These are phyloP conservation scores for Eretmocerus hayati DNA, from an alignment of 2,888 invertebrate genomes.

Conservation along the genomic window DNA sequence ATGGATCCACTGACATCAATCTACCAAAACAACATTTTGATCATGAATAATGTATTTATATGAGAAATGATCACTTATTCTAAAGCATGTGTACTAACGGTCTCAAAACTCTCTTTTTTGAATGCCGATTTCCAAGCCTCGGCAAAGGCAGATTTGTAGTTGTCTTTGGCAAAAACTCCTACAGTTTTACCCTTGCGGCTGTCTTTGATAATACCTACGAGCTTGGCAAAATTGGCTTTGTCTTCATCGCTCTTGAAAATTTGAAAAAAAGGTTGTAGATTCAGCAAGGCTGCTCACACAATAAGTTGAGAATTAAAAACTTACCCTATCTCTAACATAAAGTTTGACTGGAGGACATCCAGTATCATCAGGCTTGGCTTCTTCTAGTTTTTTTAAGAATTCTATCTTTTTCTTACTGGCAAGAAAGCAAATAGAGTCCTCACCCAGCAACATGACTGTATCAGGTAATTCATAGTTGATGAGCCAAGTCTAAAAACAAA, in stretches of 20 bases:
- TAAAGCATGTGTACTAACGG: slow-evolving; percentile 49
- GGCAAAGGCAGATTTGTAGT: slow-evolving; percentile 88
- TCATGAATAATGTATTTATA: slow-evolving; percentile 1
- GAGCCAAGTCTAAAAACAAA: slow-evolving; percentile 74
- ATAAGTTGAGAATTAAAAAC: slow-evolving; percentile 30
- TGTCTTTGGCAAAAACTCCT: slow-evolving; percentile 90
- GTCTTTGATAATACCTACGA: slow-evolving; percentile 74
- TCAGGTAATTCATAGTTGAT: slow-evolving; percentile 96
- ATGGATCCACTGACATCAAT: slow-evolving; percentile 78
- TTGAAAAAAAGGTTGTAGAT: no score
- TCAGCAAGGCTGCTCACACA: not conserved
- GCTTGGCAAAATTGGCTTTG: slow-evolving; percentile 64
- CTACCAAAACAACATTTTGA: slow-evolving; percentile 31
- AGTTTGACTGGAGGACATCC: slow-evolving; percentile 80
- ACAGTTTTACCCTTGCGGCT: slow-evolving; percentile 83
- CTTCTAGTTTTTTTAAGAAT: slow-evolving; percentile 85
- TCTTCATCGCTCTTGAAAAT: slow-evolving; percentile 75
- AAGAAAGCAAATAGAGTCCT: slow-evolving; percentile 78
- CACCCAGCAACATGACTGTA: slow-evolving; percentile 85
- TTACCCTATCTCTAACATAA: slow-evolving; percentile 82
- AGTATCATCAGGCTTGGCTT: slow-evolving; percentile 67
- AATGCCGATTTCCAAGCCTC: slow-evolving; percentile 80
- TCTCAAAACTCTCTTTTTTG: slow-evolving; percentile 73
- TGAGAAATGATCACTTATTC: not conserved
- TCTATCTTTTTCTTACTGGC: slow-evolving; percentile 98